These are phyloP conservation scores for Sebastolobus alascanus DNA, from an alignment of 2,797 vertebrate genomes.

Conservation along the genomic window DNA sequence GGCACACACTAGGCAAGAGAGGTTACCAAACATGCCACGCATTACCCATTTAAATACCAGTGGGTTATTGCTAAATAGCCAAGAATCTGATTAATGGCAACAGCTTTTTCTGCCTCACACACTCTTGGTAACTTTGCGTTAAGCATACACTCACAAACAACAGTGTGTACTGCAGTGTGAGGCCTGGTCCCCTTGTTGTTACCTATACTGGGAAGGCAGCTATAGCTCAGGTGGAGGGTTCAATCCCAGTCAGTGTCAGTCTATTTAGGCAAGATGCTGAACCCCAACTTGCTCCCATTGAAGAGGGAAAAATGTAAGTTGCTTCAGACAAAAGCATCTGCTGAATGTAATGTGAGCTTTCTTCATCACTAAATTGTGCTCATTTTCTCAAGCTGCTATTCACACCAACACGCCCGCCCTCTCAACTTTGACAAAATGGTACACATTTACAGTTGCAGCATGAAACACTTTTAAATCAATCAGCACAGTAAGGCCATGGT, in stretches of 20 bases:
- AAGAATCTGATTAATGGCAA: slow-evolving; percentile 58
- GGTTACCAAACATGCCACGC: slow-evolving; percentile 67
- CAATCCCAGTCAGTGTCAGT: not conserved
- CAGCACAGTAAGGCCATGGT: slow-evolving; percentile 5
- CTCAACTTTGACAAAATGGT: not conserved
- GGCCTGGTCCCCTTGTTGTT: not conserved
- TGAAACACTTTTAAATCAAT: slow-evolving; percentile 14
- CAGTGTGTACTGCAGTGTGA: not conserved
- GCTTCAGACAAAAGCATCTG: not conserved
- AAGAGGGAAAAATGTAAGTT: not conserved
- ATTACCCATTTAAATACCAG: slow-evolving; percentile 71
- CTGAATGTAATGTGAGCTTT: not conserved
- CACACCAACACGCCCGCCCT: not conserved
- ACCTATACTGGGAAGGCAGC: not conserved
- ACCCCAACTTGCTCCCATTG: not conserved
- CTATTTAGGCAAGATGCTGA: not conserved
- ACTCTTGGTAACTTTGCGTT: slow-evolving; percentile 36
- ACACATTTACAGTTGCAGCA: slow-evolving; percentile 21
- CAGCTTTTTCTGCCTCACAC: slow-evolving; percentile 30
- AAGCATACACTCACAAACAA: slow-evolving; percentile 2
- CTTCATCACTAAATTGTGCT: not conserved
- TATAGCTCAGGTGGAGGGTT: not conserved
- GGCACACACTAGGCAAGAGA: slow-evolving; percentile 47
- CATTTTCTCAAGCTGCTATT: not conserved
- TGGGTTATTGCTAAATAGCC: slow-evolving; percentile 57